Conservation (phyloP, 2,888 invertebrate species). For the Caenorhabditis sp. region DNA sequence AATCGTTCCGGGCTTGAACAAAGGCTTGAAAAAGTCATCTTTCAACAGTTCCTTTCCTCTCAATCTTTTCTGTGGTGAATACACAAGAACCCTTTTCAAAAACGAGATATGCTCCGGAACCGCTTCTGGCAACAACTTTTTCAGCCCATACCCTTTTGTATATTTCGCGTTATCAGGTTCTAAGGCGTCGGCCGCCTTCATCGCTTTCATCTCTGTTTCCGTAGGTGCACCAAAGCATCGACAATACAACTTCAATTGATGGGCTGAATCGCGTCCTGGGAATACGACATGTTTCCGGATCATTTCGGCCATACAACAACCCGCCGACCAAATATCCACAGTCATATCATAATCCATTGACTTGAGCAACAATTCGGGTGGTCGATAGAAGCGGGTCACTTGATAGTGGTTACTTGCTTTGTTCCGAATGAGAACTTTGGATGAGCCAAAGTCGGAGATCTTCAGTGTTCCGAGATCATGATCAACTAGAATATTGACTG, state of each 20-base stretch:
- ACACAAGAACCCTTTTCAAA: constrained; percentile 48
- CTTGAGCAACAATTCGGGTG: constrained; percentile 60
- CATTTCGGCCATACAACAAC: constrained; percentile 60
- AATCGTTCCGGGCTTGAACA: constrained; percentile 34
- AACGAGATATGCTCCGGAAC: constrained; percentile 43
- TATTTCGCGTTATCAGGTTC: constrained; percentile 17
- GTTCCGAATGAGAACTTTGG: constrained; percentile 46
- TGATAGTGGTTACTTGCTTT: constrained; percentile 51
- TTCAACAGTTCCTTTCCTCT: constrained; percentile 46
- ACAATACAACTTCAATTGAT: constrained; percentile 34
- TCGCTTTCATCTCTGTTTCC: constrained; percentile 25
- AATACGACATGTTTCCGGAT: constrained; percentile 48
- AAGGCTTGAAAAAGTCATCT: constrained; percentile 47
- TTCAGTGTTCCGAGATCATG: constrained; percentile 43
- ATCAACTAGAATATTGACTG: constrained; percentile 59
- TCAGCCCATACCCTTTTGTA: constrained; percentile 20
- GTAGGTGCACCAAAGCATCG: constrained; percentile 34
- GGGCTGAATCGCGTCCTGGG: constrained; percentile 49
- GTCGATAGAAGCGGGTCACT: constrained; percentile 63
- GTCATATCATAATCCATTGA: constrained; percentile 40
- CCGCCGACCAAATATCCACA: constrained; percentile 59
- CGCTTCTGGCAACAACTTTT: constrained; percentile 21
- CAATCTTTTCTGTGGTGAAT: constrained; percentile 48
- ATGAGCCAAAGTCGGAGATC: constrained; percentile 62
- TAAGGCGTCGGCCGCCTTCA: constrained; percentile 25